A percentile compares a stretch with the other conserved stretches of the same genome.
Conservation (phyloP, 2,888 invertebrate genomes). For the Petrolisthes cinctipes region DNA sequence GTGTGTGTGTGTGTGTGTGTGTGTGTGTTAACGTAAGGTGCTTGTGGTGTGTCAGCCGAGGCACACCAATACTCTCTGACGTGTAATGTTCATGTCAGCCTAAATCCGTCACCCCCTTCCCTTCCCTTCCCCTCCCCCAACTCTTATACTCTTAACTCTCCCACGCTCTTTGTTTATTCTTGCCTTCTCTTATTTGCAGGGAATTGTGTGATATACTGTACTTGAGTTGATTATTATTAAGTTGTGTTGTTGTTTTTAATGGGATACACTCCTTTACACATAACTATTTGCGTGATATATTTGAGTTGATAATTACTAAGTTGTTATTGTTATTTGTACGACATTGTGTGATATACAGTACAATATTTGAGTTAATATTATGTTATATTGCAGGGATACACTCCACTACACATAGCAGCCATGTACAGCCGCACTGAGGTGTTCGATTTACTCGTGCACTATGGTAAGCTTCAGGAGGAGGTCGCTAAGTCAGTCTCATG, state of each 20-base stretch:
- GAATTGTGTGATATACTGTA: no score
- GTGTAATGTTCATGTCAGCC: not conserved
- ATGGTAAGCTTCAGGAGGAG: slow-evolving; percentile 77
- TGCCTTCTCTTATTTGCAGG: no score
- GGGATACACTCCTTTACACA: no score
- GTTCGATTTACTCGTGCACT: slow-evolving; percentile 88
- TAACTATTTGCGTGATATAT: not conserved
- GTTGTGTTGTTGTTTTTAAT: no score
- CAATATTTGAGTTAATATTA: not conserved
- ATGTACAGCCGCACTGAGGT: slow-evolving; percentile 90
- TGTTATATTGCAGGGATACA: slow-evolving; percentile 79
- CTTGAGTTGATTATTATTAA: no score
- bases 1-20: not conserved
- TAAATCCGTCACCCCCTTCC: not conserved
- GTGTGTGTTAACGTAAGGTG: not conserved
- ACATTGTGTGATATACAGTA: no score
- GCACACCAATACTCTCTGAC: not conserved
- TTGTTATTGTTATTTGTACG: not conserved
- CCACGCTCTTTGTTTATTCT: not conserved
- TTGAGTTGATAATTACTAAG: not conserved
- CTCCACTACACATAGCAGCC: slow-evolving; percentile 91
- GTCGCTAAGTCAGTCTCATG: no score
- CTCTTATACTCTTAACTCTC: not conserved
- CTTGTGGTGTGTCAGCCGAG: not conserved
- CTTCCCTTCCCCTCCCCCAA: not conserved